Base-by-base conservation (phyloP, 53 echinoderm and acorn worm species). In the Echinometra lucunter region DNA sequence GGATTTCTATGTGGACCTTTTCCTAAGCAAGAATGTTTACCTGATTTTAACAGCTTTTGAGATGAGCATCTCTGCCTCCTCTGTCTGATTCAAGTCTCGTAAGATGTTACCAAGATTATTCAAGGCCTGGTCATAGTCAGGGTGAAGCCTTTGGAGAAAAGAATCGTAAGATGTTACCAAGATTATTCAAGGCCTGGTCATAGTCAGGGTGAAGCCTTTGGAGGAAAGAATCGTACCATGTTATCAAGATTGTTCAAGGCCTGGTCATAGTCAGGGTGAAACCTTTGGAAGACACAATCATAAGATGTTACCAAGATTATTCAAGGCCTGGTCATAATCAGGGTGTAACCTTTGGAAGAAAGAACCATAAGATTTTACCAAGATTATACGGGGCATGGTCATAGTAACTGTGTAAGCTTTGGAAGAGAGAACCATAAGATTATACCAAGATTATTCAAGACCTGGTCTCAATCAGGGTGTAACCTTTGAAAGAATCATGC, bases 91-190 rank as follows among this genome's bases (percentile, higher is more conserved):
- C 78, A 72, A 63, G 19, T 97, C 97, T 88, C 96, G 95, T 25
- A 98, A 78, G 35, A 98, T 60, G 82, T 98, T 98, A 40, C 97
- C 98, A 23, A 98, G 95, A 89, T 98, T 98, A 90, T 98, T 98
- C 95, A 98, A 89, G 32, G 98, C 97, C 58, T 97, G 97, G 90
- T 98, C 98, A 66, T 97, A 97, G 27, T 92, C 91, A 17, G 96
- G 98, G 72, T 97, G 89, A 60, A 97, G 89, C 44, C 98, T 98
- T 74, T 18, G 78, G 0, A 78, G 40, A 0, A 38, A 42, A 44
- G 18, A 75, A 70, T 25, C 5, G 7, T 38, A 97, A 70, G n/a
- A 98, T 63, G 74, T 98, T 98, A 42, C 96, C 97, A 57, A 98
- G 95, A 88, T 98, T 98, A 91, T 98, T 98, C 95, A 98, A 90